phyloP scores from a whole-genome alignment of 2,797 vertebrate species.

The Sparidentex hasta region DNA sequence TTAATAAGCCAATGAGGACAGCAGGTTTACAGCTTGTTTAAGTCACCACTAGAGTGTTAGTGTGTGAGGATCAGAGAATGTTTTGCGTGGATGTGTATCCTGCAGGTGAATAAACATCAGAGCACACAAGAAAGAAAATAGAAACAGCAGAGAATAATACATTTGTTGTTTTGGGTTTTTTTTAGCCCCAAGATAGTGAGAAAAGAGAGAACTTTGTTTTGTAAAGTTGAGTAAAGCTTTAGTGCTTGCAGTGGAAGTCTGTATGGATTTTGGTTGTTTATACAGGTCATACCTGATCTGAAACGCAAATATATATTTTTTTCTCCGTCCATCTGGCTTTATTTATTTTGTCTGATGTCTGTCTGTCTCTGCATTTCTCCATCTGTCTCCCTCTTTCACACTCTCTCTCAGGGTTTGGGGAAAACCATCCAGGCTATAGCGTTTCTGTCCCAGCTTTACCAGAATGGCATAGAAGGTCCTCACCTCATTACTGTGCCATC shows the following conservation, averaged over 20 bases:
- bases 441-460: conserved; percentile 92
- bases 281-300: background rate
- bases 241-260: background rate
- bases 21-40: background rate
- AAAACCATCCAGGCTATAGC: conserved; percentile 99
- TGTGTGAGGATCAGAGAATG: background rate
- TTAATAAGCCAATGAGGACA: background rate
- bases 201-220: conserved; percentile 21
- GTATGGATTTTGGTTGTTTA: conserved; percentile 10
- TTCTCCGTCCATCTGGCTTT: background rate
- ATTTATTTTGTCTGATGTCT: conserved; percentile 8
- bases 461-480: conserved; percentile 90
- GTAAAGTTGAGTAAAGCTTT: background rate
- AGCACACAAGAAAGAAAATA: background rate
- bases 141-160: background rate
- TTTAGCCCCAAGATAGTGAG: background rate
- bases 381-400: background rate
- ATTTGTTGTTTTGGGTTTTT: conserved; percentile 1
- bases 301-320: conserved; percentile 17
- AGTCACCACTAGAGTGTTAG: background rate
- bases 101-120: conserved; percentile 37
- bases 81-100: conserved; percentile 6
- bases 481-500: conserved; percentile 95
- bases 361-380: conserved; percentile 6
- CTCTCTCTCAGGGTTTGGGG: conserved; percentile 90